Evolutionary conservation across 2,797 vertebrate species (phyloP).

Genomic region (Pachyuromys duprasi): DNA sequence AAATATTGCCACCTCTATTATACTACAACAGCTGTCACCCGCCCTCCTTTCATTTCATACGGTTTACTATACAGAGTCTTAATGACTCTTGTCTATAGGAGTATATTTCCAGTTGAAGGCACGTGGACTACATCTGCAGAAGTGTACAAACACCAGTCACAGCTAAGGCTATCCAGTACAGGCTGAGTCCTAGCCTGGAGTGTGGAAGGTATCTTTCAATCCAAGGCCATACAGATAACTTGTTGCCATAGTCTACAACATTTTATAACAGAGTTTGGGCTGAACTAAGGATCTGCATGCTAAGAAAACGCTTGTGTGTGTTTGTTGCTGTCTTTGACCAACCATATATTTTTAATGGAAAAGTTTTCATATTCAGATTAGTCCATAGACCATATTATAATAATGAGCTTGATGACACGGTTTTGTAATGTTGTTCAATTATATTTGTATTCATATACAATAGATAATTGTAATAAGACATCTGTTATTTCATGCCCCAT

Average conservation of each 20-base stretch:
- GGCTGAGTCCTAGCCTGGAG: neutral
- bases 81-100: neutral
- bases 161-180: rapidly evolving
- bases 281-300: neutral
- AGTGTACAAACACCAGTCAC: no score
- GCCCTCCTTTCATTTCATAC: neutral
- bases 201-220: neutral
- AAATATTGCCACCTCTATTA: neutral
- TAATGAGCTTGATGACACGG: no score
- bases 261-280: neutral
- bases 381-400: neutral
- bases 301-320: neutral
- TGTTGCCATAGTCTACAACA: no score
- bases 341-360: neutral
- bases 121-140: neutral
- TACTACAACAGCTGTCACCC: no score
- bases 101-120: neutral
- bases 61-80: neutral
- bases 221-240: rapidly evolving
- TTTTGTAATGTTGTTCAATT: neutral
- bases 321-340: neutral
- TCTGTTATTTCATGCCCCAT: neutral
- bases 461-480: neutral
- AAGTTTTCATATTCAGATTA: neutral
- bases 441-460: neutral